These are phyloP conservation scores for Drosophila meridiana DNA, from an alignment of 2,888 invertebrate genomes.

Conservation along the genomic window DNA sequence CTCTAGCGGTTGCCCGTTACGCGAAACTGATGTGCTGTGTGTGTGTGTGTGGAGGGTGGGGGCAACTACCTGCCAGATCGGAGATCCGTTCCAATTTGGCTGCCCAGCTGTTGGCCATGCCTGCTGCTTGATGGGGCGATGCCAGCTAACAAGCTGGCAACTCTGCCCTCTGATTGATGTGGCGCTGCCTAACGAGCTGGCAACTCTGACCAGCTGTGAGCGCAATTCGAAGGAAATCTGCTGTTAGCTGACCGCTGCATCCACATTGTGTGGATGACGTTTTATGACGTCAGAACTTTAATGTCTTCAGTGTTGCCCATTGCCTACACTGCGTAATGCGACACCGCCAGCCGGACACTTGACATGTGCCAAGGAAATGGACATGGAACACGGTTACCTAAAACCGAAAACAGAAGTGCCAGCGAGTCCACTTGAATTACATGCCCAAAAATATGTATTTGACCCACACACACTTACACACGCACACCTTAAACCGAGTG, in stretches of 20 bases:
- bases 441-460: slow-evolving; percentile 55
- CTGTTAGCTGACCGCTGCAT: slow-evolving; percentile 32
- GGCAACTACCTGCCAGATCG: slow-evolving; percentile 45
- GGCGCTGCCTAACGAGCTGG: slow-evolving; percentile 21
- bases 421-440: slow-evolving; percentile 74
- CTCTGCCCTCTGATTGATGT: slow-evolving; percentile 55
- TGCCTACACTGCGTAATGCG: slow-evolving; percentile 45
- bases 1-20: slow-evolving; percentile 71
- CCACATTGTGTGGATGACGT: slow-evolving; percentile 26
- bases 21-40: slow-evolving; percentile 61
- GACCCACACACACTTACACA: slow-evolving; percentile 32
- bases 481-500: slow-evolving; percentile 50
- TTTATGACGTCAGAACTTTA: slow-evolving; percentile 64
- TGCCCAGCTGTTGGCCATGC: slow-evolving; percentile 65
- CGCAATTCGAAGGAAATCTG: slow-evolving; percentile 24
- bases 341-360: slow-evolving; percentile 59
- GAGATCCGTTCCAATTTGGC: slow-evolving; percentile 74
- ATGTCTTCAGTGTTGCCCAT: slow-evolving; percentile 48
- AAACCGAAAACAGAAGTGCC: slow-evolving; percentile 74
- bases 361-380: slow-evolving; percentile 78
- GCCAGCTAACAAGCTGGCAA: slow-evolving; percentile 36
- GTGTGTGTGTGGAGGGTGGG: slow-evolving; percentile 2
- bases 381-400: slow-evolving; percentile 51
- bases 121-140: slow-evolving; percentile 55
- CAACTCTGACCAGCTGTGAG: slow-evolving; percentile 59